Evolutionary conservation across 2,888 invertebrate species (phyloP).

Genomic region (Euclidia mi): DNA sequence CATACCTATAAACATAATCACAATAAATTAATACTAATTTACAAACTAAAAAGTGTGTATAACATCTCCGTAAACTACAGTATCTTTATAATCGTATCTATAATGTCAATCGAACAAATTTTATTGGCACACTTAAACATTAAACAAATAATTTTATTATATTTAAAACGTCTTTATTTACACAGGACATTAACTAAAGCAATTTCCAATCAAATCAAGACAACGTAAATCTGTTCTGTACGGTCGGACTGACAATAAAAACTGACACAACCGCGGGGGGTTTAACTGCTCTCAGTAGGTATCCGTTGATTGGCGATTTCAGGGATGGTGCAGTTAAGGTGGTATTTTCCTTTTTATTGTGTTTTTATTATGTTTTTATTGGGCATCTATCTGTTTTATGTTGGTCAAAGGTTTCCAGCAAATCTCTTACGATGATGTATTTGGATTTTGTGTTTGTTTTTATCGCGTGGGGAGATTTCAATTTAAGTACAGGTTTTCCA

Average conservation of each 20-base stretch:
- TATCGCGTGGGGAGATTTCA: not conserved
- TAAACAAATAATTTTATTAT: constrained; percentile 58
- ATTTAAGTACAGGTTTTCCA: too few species aligned
- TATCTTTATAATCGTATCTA: constrained; percentile 19
- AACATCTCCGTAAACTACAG: not conserved
- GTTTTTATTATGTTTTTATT: constrained; percentile 49
- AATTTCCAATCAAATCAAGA: constrained; percentile 59
- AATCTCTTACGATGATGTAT: constrained; percentile 38
- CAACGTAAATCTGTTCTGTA: constrained; percentile 54
- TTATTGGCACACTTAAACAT: constrained; percentile 43
- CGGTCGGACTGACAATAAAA: constrained; percentile 56
- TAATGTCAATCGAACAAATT: constrained; percentile 49
- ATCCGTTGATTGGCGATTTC: constrained; percentile 60
- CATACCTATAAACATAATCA: not conserved
- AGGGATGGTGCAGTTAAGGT: constrained; percentile 52
- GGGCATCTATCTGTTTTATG: constrained; percentile 55
- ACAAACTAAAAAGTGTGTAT: not conserved
- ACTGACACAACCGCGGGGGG: constrained; percentile 64
- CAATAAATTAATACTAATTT: constrained; percentile 3
- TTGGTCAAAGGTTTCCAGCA: constrained; percentile 37
- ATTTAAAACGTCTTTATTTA: constrained; percentile 58
- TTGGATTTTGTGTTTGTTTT: constrained; percentile 34
- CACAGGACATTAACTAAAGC: constrained; percentile 57
- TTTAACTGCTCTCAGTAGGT: constrained; percentile 61
- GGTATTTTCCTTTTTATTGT: constrained; percentile 55